Percentiles rank a stretch among this genome's conserved stretches.
Evolutionary conservation across 2,113 vertebrate genomes (phyloP).

Genomic region (Gasterosteus nipponicus): DNA sequence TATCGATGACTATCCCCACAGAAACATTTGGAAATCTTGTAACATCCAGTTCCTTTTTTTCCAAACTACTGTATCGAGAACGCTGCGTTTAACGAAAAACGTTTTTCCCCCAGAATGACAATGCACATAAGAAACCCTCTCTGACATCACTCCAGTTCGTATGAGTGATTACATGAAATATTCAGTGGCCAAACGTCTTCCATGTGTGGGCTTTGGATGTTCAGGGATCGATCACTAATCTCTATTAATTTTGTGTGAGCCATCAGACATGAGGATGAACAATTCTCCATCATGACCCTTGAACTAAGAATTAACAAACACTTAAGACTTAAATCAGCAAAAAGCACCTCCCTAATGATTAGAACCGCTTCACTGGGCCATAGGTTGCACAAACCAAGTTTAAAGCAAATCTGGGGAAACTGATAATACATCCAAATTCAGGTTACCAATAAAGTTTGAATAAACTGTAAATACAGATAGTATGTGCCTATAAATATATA

Average conservation of each 20-base stretch:
- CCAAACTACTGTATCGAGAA: background rate
- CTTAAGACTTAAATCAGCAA: slow-evolving; percentile 68
- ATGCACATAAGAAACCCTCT: background rate
- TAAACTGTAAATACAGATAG: slow-evolving; percentile 73
- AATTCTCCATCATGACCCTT: slow-evolving; percentile 46
- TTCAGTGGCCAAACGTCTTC: background rate
- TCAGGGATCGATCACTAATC: slow-evolving; percentile 11
- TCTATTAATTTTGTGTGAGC: slow-evolving; percentile 36
- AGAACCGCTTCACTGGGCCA: slow-evolving; percentile 52
- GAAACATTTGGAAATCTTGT: slow-evolving; percentile 17
- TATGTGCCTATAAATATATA: slow-evolving; percentile 78
- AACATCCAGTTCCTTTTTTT: slow-evolving; percentile 20
- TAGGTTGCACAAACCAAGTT: slow-evolving; percentile 45
- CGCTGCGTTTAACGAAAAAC: background rate
- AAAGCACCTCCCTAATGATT: slow-evolving; percentile 47
- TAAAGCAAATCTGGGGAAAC: slow-evolving; percentile 51
- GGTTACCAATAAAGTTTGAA: slow-evolving; percentile 69
- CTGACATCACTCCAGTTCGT: background rate
- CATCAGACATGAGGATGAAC: slow-evolving; percentile 30
- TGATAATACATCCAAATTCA: slow-evolving; percentile 63
- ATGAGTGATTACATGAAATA: background rate
- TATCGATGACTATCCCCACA: background rate
- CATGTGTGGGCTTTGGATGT: slow-evolving; percentile 15
- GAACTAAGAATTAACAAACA: slow-evolving; percentile 50
- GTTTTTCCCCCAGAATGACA: slow-evolving; percentile 1